Evolutionary conservation across 2,888 invertebrate genomes (phyloP).

Genomic region (Agelastica alni): DNA sequence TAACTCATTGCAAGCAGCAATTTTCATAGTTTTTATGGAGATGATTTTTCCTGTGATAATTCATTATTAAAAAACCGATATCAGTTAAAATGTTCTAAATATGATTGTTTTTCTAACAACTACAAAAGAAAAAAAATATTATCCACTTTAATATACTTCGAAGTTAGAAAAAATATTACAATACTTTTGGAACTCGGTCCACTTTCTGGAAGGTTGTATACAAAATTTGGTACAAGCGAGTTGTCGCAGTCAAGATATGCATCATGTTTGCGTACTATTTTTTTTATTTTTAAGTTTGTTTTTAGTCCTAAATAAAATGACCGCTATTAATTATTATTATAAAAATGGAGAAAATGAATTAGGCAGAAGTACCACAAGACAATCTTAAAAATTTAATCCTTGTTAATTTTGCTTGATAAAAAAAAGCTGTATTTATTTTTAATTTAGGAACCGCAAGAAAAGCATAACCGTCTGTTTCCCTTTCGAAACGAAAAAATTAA

Average conservation of each 20-base stretch:
- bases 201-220: conserved; percentile 8
- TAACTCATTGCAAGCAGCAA: too few relatives aligned
- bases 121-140: too few relatives aligned
- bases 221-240: conserved; percentile 3
- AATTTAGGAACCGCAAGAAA: background rate
- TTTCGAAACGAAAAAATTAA: background rate
- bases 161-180: background rate
- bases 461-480: too few relatives aligned
- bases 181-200: too few relatives aligned
- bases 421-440: conserved; percentile 12
- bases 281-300: conserved; percentile 9
- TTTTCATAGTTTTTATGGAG: too few relatives aligned
- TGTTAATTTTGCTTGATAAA: conserved; percentile 17
- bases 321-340: conserved; percentile 5
- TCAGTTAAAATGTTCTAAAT: too few relatives aligned
- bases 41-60: too few relatives aligned
- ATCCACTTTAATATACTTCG: too few relatives aligned
- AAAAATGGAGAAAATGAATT: conserved; percentile 2
- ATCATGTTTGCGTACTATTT: conserved; percentile 3
- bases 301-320: conserved; percentile 1
- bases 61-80: too few relatives aligned
- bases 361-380: background rate
- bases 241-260: background rate
- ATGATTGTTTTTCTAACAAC: too few relatives aligned
- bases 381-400: too few relatives aligned